These are phyloP conservation scores for Hirudo medicinalis DNA, from an alignment of 1,140 invertebrate species.

Conservation along the genomic window DNA sequence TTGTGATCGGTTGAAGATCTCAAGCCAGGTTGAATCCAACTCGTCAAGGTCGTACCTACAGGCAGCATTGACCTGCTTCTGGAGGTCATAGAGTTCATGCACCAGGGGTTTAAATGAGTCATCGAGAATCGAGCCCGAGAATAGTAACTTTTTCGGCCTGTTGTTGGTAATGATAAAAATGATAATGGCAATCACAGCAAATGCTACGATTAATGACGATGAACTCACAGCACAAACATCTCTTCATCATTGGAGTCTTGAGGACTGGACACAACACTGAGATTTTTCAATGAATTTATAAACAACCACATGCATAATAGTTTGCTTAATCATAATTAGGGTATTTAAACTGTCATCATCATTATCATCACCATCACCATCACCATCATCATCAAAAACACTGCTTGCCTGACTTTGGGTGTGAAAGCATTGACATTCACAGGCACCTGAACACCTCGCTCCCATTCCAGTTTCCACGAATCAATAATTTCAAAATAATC, in stretches of 20 bases:
- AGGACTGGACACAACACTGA: too few species aligned
- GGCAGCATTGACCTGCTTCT: constrained; percentile 70
- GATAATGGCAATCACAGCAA: neutral
- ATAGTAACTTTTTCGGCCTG: constrained; percentile 79
- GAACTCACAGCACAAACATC: neutral
- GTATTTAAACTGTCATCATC: too few species aligned
- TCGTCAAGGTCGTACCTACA: constrained; percentile 91
- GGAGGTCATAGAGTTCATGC: constrained; percentile 70
- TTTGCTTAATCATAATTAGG: too few species aligned
- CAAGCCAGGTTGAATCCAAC: constrained; percentile 77
- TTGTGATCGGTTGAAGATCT: constrained; percentile 70
- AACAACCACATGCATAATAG: too few species aligned
- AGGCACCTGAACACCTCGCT: constrained; percentile 70
- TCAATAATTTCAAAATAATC: constrained; percentile 84
- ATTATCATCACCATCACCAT: too few species aligned
- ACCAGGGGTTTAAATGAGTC: constrained; percentile 67
- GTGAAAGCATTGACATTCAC: constrained; percentile 6
- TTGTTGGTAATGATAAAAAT: neutral
- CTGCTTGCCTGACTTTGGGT: constrained; percentile 6
- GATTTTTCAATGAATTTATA: too few species aligned
- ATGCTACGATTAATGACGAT: neutral
- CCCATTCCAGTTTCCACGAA: constrained; percentile 93
- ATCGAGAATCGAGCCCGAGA: constrained; percentile 61
- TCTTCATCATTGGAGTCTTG: too few species aligned
- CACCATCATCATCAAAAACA: neutral